Evolutionary conservation across 2,797 vertebrate genomes (phyloP).

Genomic region (Poeciliopsis gracilis): DNA sequence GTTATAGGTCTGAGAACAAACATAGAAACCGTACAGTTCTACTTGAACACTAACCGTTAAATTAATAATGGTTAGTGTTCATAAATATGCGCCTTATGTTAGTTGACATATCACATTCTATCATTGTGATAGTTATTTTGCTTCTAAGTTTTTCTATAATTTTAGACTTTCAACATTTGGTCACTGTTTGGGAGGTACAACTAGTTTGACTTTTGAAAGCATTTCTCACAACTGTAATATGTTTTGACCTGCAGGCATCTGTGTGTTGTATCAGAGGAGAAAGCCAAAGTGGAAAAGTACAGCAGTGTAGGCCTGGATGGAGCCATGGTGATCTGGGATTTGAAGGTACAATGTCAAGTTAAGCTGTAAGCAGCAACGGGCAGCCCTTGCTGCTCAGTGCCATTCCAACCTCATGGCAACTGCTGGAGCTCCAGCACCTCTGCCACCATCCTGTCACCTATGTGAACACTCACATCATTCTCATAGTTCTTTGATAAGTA

Average conservation of each 20-base stretch:
- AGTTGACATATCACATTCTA: too few species aligned
- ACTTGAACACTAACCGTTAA: too few species aligned
- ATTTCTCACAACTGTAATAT: background rate
- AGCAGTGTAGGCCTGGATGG: constrained; percentile 83
- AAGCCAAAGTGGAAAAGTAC: constrained; percentile 74
- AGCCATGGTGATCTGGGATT: constrained; percentile 81
- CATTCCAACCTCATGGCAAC: too few species aligned
- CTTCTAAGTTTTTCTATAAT: background rate
- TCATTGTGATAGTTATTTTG: background rate
- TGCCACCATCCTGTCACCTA: too few species aligned
- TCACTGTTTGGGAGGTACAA: background rate
- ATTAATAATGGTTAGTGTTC: too few species aligned
- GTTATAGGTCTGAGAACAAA: too few species aligned
- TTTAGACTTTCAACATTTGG: background rate
- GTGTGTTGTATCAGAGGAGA: constrained; percentile 69
- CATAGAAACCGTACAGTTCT: too few species aligned
- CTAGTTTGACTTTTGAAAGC: background rate
- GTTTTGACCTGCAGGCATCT: constrained; percentile 67
- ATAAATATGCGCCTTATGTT: too few species aligned
- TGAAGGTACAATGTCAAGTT: constrained; percentile 70
- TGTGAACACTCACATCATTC: too few species aligned
- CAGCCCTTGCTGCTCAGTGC: too few species aligned
- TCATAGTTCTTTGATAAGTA: too few species aligned
- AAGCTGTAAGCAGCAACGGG: background rate
- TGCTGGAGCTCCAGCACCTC: too few species aligned